A percentile compares a stretch with the other conserved stretches of the same genome.
Conservation (phyloP, 2,113 vertebrate species). For the Prionailurus viverrinus region DNA sequence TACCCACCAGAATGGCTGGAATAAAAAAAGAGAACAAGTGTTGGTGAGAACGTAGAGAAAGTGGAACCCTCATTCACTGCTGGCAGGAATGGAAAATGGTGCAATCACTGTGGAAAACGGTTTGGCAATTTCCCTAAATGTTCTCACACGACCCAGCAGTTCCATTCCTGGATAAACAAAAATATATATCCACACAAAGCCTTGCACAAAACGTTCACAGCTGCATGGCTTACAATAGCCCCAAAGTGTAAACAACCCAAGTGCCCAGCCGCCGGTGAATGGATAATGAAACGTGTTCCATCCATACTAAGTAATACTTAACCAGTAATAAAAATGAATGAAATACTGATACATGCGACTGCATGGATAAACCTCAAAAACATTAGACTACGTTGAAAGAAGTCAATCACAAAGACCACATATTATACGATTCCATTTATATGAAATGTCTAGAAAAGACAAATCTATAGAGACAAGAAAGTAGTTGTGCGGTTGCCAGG, state of each 20-base stretch:
- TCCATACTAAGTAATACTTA: too few relatives aligned
- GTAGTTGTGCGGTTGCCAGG: background rate
- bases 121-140: slow-evolving; percentile 32
- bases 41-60: background rate
- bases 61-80: background rate
- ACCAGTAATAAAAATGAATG: background rate
- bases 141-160: background rate
- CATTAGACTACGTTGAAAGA: background rate
- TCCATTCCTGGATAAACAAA: slow-evolving; percentile 5
- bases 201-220: background rate
- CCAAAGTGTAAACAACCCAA: background rate
- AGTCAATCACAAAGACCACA: background rate
- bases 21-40: background rate
- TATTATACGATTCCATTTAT: background rate
- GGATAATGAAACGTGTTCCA: rapidly evolving
- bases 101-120: background rate
- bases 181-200: background rate
- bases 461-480: background rate
- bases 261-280: background rate
- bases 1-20: background rate
- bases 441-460: background rate
- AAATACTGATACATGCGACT: background rate
- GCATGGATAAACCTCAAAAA: background rate
- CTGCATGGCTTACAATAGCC: background rate
- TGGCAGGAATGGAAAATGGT: background rate